Conservation (phyloP, 2,797 vertebrate genomes). For the Diplodus sargus region DNA sequence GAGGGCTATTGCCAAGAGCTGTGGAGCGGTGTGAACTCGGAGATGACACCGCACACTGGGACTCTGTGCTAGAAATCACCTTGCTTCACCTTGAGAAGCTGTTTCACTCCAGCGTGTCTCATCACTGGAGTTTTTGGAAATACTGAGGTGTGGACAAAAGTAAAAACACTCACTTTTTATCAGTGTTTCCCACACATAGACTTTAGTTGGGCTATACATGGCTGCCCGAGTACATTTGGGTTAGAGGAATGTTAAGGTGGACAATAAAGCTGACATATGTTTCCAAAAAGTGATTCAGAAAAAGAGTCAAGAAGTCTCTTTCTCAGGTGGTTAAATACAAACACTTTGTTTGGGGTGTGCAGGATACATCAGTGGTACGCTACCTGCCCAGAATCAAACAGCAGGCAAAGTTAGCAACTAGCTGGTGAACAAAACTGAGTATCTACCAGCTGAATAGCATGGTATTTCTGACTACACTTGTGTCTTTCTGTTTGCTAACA, state of each 20-base stretch:
- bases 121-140: neutral
- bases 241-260: too few species aligned
- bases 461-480: neutral
- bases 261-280: too few species aligned
- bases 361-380: neutral
- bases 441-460: neutral
- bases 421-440: neutral
- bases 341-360: neutral
- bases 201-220: too few species aligned
- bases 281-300: too few species aligned
- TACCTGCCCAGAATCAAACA: neutral
- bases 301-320: too few species aligned
- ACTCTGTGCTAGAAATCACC: neutral
- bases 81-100: conserved; percentile 30
- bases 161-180: too few species aligned
- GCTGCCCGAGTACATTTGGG: too few species aligned
- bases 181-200: too few species aligned
- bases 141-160: neutral
- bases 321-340: too few species aligned
- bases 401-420: neutral
- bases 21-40: conserved; percentile 11
- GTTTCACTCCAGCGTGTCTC: neutral
- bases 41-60: conserved; percentile 30
- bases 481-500: neutral
- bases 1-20: conserved; percentile 32